phyloP scores from a whole-genome alignment of 2,113 vertebrate genomes.

The Anoura caudifer region DNA sequence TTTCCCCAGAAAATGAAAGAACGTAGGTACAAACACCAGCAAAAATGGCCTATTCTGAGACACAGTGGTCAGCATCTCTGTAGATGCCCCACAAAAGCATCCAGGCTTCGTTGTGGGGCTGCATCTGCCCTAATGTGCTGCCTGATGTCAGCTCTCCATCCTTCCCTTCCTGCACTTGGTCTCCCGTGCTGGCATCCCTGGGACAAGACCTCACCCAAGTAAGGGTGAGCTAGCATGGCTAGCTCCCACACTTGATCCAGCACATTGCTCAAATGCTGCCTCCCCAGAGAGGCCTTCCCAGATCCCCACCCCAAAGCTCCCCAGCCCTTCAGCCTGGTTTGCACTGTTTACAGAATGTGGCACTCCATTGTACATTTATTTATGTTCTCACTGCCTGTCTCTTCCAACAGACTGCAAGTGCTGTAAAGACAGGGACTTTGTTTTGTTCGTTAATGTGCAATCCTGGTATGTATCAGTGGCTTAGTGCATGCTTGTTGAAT shows the following conservation, averaged over 20 bases:
- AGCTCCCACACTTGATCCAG: background rate
- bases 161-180: background rate
- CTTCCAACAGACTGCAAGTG: background rate
- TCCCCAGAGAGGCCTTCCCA: background rate
- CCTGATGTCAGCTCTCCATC: too few species aligned
- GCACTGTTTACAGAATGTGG: background rate
- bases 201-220: background rate
- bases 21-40: background rate
- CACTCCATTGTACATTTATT: background rate
- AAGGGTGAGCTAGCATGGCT: background rate
- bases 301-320: background rate
- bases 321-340: background rate
- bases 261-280: background rate
- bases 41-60: background rate
- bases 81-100: background rate
- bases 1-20: background rate
- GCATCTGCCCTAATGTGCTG: rapidly evolving
- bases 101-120: rapidly evolving
- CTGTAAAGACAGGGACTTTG: background rate
- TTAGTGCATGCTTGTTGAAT: background rate
- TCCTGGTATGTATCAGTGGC: background rate
- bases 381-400: background rate
- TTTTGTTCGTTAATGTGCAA: background rate
- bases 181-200: background rate
- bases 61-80: background rate